Evolutionary conservation across 2,888 invertebrate genomes (phyloP).

Genomic region (Hololepta plana): DNA sequence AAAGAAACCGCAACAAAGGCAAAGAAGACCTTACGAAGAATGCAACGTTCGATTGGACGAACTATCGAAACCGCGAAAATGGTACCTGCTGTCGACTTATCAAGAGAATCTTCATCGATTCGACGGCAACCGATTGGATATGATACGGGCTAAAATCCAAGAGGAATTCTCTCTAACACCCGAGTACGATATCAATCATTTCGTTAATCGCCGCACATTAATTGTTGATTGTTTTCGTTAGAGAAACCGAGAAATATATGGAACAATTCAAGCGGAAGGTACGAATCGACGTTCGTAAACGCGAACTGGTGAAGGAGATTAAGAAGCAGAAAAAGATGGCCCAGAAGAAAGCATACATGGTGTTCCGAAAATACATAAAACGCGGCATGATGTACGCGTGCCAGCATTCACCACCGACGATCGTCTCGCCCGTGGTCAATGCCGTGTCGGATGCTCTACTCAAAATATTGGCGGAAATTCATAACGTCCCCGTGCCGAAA

Average conservation of each 20-base stretch:
- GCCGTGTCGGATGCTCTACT: slow-evolving; percentile 38
- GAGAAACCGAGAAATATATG: slow-evolving; percentile 8
- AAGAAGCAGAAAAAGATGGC: slow-evolving; percentile 12
- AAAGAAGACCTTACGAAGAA: too few relatives aligned
- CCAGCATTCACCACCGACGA: slow-evolving; percentile 26
- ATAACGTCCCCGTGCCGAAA: slow-evolving; percentile 92
- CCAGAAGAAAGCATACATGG: slow-evolving; percentile 11
- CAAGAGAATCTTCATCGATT: slow-evolving; percentile 2
- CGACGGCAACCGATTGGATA: slow-evolving; percentile 1
- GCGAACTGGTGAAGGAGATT: too few relatives aligned
- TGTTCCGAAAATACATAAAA: slow-evolving; percentile 13
- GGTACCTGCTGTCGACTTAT: not conserved
- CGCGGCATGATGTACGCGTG: slow-evolving; percentile 19
- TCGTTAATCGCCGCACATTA: too few relatives aligned
- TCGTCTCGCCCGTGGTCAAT: slow-evolving; percentile 35
- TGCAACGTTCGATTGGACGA: slow-evolving; percentile 7
- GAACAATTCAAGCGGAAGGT: slow-evolving; percentile 7
- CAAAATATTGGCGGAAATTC: slow-evolving; percentile 35
- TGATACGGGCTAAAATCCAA: slow-evolving; percentile 1
- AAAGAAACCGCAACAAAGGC: too few relatives aligned
- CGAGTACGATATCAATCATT: not conserved
- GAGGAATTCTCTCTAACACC: slow-evolving; percentile 1
- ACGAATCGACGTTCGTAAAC: too few relatives aligned
- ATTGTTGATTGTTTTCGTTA: not conserved
- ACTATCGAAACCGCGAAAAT: slow-evolving; percentile 1